These are phyloP conservation scores for Lagodon rhomboides DNA, from an alignment of 2,797 vertebrate species.

Conservation along the genomic window DNA sequence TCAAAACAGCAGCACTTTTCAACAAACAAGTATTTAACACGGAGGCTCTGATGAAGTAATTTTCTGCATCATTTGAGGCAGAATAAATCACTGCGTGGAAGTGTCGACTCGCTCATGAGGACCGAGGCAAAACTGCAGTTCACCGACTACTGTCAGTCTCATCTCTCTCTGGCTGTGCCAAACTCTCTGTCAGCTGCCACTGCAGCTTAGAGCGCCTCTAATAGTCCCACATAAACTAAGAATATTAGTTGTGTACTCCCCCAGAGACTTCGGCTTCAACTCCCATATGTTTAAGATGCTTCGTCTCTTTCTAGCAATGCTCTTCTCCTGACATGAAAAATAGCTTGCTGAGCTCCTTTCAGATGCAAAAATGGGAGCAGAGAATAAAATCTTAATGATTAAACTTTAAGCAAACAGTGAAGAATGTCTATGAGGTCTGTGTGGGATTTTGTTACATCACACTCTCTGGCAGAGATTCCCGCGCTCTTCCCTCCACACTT, in stretches of 20 bases:
- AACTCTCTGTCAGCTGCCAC: conserved; percentile 46
- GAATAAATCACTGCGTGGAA: conserved; percentile 63
- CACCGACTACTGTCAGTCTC: conserved; percentile 13
- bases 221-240: conserved; percentile 22
- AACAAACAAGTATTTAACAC: conserved; percentile 71
- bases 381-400: conserved; percentile 49
- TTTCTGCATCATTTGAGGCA: conserved; percentile 78
- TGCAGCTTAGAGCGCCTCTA: conserved; percentile 36
- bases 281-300: conserved; percentile 21
- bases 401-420: conserved; percentile 42
- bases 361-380: conserved; percentile 26
- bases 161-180: conserved; percentile 29
- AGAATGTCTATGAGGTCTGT: conserved; percentile 16
- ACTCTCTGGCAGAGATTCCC: conserved; percentile 17
- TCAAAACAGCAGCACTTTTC: conserved; percentile 59
- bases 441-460: conserved; percentile 1
- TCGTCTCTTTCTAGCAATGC: conserved; percentile 21
- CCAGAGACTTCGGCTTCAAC: neutral
- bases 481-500: neutral
- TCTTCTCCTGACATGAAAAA: conserved; percentile 22
- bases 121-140: conserved; percentile 46
- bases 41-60: conserved; percentile 68
- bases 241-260: conserved; percentile 27
- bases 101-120: conserved; percentile 35
- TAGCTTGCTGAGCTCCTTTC: conserved; percentile 22